Evolutionary conservation across 1,140 invertebrate genomes (phyloP).

Genomic region (Lasaia peninsularis): DNA sequence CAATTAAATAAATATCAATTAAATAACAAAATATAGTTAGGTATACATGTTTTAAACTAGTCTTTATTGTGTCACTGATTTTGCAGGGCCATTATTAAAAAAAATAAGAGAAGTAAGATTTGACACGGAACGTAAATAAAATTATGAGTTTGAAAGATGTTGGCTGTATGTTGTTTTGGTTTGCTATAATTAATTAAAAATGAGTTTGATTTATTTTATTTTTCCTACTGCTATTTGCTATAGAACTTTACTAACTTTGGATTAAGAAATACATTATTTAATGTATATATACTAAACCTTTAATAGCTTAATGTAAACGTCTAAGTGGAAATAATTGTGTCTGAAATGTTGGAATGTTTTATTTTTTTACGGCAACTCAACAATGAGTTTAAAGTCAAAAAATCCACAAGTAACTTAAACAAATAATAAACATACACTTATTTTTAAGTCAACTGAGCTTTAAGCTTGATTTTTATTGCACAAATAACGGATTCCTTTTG

Average conservation of each 20-base stretch:
- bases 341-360: neutral
- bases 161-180: neutral
- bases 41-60: slow-evolving; percentile 9
- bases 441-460: neutral
- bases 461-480: slow-evolving; percentile 6
- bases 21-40: neutral
- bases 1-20: slow-evolving; percentile 4
- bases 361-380: neutral
- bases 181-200: neutral
- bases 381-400: neutral
- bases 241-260: neutral
- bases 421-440: neutral
- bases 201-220: neutral
- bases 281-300: slow-evolving; percentile 2
- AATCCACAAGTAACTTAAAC: neutral
- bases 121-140: neutral
- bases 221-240: too few species aligned
- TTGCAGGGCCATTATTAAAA: neutral
- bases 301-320: neutral
- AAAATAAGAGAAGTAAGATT: neutral
- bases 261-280: neutral
- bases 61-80: slow-evolving; percentile 1
- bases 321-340: neutral
- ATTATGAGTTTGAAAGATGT: neutral
- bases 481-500: neutral